phyloP scores from a whole-genome alignment of 2,113 vertebrate species.

The Nerophis ophidion region DNA sequence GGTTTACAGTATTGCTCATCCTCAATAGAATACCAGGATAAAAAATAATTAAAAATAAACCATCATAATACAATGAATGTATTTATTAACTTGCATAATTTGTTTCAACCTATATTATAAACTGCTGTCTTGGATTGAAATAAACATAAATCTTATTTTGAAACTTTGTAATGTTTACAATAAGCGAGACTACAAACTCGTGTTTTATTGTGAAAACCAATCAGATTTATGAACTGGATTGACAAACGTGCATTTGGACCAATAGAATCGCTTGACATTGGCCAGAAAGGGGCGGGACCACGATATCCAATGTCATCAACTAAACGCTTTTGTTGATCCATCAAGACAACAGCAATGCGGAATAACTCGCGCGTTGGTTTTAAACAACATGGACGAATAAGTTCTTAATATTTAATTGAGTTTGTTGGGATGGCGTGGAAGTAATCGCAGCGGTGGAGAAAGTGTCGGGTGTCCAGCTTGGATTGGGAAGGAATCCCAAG shows the following conservation, averaged over 20 bases:
- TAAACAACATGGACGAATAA: background rate
- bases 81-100: too few relatives aligned
- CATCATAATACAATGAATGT: too few relatives aligned
- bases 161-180: background rate
- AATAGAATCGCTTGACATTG: slow-evolving; percentile 48
- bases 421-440: background rate
- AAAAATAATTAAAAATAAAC: too few relatives aligned
- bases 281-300: slow-evolving; percentile 40
- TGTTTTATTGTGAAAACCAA: slow-evolving; percentile 22
- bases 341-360: slow-evolving; percentile 32
- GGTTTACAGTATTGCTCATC: too few relatives aligned
- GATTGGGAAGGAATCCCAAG: slow-evolving; percentile 53
- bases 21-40: too few relatives aligned
- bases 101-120: too few relatives aligned
- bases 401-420: background rate
- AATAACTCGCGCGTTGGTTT: background rate
- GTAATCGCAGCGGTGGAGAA: background rate
- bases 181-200: background rate
- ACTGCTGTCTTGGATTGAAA: too few relatives aligned
- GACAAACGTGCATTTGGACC: slow-evolving; percentile 24
- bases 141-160: too few relatives aligned
- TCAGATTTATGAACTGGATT: slow-evolving; percentile 22
- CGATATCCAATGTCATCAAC: slow-evolving; percentile 49
- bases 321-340: slow-evolving; percentile 68
- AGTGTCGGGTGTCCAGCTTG: slow-evolving; percentile 31